Base-by-base conservation (phyloP, 2,888 invertebrate genomes). In the Stratiomys singularior region DNA sequence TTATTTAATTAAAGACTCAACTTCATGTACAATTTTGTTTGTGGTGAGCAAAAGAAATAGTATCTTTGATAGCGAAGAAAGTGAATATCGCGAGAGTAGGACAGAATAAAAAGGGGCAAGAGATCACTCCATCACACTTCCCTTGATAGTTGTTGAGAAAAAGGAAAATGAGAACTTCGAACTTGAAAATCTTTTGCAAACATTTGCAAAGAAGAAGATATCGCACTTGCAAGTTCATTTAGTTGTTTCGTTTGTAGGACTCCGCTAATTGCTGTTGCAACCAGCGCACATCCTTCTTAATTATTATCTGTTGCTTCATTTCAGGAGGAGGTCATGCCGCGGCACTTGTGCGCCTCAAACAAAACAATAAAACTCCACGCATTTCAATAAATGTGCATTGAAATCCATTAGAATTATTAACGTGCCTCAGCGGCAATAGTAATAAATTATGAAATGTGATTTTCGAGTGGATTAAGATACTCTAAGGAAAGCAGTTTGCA, bases 1-100 rank as follows among this genome's bases (percentile, higher is more conserved):
- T 76, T 76, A 76, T 78, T 78, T 78, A 78, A 78, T 78, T 78
- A 78, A 78, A 76, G 76, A 78, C 71, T 78, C 66, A 72, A 25
- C 28, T 37, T 9, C 37, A 37, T 37, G 37, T 37, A 37, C 37
- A 37, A 9, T 37, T 37, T 37, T 56, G 37, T 52, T 13, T 15
- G 46, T 21, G 21, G 21, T 23, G 25, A 63, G 25, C 7, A 63
- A 37, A 37, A 37, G 37, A 37, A 37, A 37, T 37, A 37, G 9
- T 37, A 37, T 63, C 63, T 27, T 15, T 4, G 60, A 37, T 25
- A 27, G 4, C 25, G 11, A 63, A 63, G 58, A 37, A 58, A 58
- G 21, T 27, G 27, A 27, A 63, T 27, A 27, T 58, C 23, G 23
- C 23, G 25, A 58, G 58, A 58, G 25, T 23, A 23, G n/a, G n/a